Base-by-base conservation (phyloP, 1,140 invertebrate genomes). In the Drosophila repleta region DNA sequence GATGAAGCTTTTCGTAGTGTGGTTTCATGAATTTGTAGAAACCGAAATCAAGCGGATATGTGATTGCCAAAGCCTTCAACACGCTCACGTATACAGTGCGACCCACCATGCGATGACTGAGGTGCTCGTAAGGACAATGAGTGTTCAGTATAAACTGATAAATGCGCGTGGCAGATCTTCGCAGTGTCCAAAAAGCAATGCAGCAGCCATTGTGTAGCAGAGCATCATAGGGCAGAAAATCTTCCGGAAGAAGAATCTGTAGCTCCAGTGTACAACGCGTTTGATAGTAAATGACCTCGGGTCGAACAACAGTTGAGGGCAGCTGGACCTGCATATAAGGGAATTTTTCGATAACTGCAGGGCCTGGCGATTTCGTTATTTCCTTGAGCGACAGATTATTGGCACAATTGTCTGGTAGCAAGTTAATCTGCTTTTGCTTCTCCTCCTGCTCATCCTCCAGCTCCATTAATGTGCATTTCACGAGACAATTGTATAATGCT, bases 21-120 rank as follows among this genome's bases (percentile, higher is more conserved):
- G 75, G 39, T 3, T 76, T 75, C 26, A 83, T 61, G 11, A 84
- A 84, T 7, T 21, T 37, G 13, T 79, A 51, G 0, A 43, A 60
- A 21, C 35, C n/a, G 6, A 76, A 84, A 2, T 62, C 41, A 5
- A 84, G 13, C 0, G 80, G 80, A 69, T 73, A 70, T 0, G 10
- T 1, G 0, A 49, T 4, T 5, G 29, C 67, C 17, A 66, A 0
- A 1, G 52, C 4, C 35, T 83, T 83, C 2, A 26, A 29, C 0
- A 79, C 18, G n/a, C 67, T 79, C 1, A 84, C 2, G 17, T 83
- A 84, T 0, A 83, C 64, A 0, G 72, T 76, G 1, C 72, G 80
- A 4, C 80, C 80, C 2, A 39, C 39, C 35, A 11, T 20, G 13
- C 41, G 26, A 46, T 76, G 43, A 0, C 7, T 11, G 0, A 84